Evolutionary conservation across 2,888 invertebrate species (phyloP).

Genomic region (Ectemnius cavifrons): DNA sequence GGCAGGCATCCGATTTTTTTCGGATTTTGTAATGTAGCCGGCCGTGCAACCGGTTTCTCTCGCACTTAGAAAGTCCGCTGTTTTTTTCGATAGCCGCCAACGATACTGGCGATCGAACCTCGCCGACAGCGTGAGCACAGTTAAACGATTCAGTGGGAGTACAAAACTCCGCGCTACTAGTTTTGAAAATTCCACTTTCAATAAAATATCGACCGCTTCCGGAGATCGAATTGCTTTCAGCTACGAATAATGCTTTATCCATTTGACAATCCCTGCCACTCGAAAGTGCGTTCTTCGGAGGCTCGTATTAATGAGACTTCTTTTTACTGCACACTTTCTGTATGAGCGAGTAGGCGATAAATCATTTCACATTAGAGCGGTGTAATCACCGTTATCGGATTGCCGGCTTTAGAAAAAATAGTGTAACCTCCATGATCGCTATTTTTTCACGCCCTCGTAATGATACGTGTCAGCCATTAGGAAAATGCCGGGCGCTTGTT

Average conservation of each 20-base stretch:
- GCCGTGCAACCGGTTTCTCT: slow-evolving; percentile 53
- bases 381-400: slow-evolving; percentile 1
- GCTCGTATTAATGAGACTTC: too few relatives aligned
- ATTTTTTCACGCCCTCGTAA: slow-evolving; percentile 47
- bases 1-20: slow-evolving; percentile 44
- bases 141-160: slow-evolving; percentile 15
- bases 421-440: slow-evolving; percentile 29
- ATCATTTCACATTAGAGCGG: slow-evolving; percentile 2
- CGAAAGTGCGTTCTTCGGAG: too few relatives aligned
- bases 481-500: slow-evolving; percentile 23
- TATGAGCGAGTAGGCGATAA: background rate
- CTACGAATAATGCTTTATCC: too few relatives aligned
- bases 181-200: too few relatives aligned
- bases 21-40: slow-evolving; percentile 52
- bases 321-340: background rate
- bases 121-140: slow-evolving; percentile 20
- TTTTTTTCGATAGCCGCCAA: slow-evolving; percentile 33
- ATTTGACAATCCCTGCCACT: too few relatives aligned
- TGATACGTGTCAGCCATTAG: slow-evolving; percentile 37
- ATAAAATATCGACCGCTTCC: too few relatives aligned
- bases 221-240: too few relatives aligned
- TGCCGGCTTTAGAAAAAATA: background rate
- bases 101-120: slow-evolving; percentile 46
- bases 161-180: too few relatives aligned
- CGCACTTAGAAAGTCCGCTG: slow-evolving; percentile 50